phyloP scores from a whole-genome alignment of 2,113 vertebrate genomes.

The Syrmaticus mikado region DNA sequence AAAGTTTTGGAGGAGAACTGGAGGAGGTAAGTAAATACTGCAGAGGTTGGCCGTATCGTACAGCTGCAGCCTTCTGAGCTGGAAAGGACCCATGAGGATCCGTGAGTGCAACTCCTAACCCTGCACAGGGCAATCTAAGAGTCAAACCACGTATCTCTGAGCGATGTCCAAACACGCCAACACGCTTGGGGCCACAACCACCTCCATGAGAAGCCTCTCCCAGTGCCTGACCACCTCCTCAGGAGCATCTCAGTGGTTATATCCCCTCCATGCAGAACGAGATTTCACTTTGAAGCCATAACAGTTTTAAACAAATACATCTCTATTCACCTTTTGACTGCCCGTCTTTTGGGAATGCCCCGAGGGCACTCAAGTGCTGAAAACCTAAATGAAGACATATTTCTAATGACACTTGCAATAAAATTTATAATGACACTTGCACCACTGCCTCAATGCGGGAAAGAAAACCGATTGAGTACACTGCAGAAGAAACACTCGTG shows the following conservation, averaged over 20 bases:
- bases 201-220: background rate
- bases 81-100: background rate
- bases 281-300: background rate
- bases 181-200: background rate
- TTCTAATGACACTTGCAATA: rapidly evolving
- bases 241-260: background rate
- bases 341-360: background rate
- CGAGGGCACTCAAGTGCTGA: background rate
- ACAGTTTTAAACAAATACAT: background rate
- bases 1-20: background rate
- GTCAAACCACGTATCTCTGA: background rate
- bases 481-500: rapidly evolving
- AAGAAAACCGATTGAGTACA: rapidly evolving
- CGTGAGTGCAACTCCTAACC: background rate
- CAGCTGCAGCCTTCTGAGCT: background rate
- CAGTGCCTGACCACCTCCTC: background rate
- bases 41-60: background rate
- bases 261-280: background rate
- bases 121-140: background rate
- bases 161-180: background rate
- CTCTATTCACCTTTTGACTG: background rate
- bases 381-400: background rate
- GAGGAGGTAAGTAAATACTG: background rate
- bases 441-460: background rate
- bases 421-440: background rate